A percentile compares a stretch with the other conserved stretches of the same genome.
These are phyloP conservation scores for Melanotaenia trifasciata DNA, from an alignment of 2,797 vertebrate species.

Conservation along the genomic window DNA sequence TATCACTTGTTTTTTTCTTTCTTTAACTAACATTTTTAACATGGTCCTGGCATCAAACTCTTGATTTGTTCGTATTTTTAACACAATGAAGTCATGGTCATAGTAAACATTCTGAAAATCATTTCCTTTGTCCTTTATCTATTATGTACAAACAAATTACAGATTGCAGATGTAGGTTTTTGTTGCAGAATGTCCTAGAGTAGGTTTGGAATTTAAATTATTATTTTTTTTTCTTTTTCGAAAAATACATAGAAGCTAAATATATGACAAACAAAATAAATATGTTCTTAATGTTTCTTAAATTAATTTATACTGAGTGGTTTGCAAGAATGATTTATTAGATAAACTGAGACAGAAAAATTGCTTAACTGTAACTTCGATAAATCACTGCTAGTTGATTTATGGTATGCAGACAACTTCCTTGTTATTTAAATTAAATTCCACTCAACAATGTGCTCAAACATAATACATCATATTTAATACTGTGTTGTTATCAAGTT, in stretches of 20 bases:
- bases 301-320: conserved; percentile 3
- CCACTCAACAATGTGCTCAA: conserved; percentile 6
- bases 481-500: conserved; percentile 17
- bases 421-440: conserved; percentile 33
- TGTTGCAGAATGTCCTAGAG: too few relatives aligned
- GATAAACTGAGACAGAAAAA: conserved; percentile 18
- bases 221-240: not conserved
- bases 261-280: conserved; percentile 6
- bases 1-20: not conserved
- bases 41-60: not conserved
- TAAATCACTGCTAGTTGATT: conserved; percentile 47
- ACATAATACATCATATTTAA: conserved; percentile 35
- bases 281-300: conserved; percentile 16
- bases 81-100: not conserved
- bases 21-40: not conserved
- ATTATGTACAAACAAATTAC: not conserved
- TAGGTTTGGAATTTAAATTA: not conserved
- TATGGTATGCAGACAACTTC: conserved; percentile 14
- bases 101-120: not conserved
- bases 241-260: not conserved
- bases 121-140: not conserved
- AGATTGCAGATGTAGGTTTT: not conserved
- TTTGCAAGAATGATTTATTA: conserved; percentile 18
- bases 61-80: not conserved
- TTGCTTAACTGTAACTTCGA: conserved; percentile 4